Base-by-base conservation (phyloP, 2,888 invertebrate genomes). In the Orchesella flavescens region DNA sequence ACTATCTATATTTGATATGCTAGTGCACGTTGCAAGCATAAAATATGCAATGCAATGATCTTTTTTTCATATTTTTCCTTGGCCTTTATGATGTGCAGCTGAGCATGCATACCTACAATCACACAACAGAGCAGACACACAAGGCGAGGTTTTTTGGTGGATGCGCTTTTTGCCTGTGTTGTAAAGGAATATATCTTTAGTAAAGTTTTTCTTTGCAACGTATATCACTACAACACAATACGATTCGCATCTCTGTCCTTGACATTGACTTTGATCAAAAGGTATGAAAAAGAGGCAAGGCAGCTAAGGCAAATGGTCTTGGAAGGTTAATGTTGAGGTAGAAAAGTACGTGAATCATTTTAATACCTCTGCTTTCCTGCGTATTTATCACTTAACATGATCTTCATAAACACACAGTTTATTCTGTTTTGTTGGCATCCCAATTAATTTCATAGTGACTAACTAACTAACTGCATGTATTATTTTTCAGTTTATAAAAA, bases 251-350 rank as follows among this genome's bases (percentile, higher is more conserved):
- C 23, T 59, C 63, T 80, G 83, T 83, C 83, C 83, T 83, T 83
- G 83, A 83, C 83, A 83, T 83, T 83, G 83, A 83, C 83, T 83
- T 83, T 83, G 83, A 77, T 77, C 76, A 83, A 77, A 46, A 53
- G 24, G 65, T 68, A 76, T 76, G 75, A 69, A 59, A 63, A 24
- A 63, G 34, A 75, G 69, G 46, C 53, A 55, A 71, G 61, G 44
- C n/a, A 75, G 69, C 24, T 43, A 55, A 71, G 61, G 44, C n/a
- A 44, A 66, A 69, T 59, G 23, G 66, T 68, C 59, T 69, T 78
- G 21, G 71, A 71, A 82, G 71, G 81, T 23, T 69, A 61, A 55
- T 68, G 74, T 82, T 82, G 82, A 43, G 82, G 82, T 76, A 82
- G 82, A 10, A n/a, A 43, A 23, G 57, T 7, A 23, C 9, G 12